These are phyloP conservation scores for Petrocephalus schoutedeni DNA, from an alignment of 2,797 vertebrate species.

Conservation along the genomic window DNA sequence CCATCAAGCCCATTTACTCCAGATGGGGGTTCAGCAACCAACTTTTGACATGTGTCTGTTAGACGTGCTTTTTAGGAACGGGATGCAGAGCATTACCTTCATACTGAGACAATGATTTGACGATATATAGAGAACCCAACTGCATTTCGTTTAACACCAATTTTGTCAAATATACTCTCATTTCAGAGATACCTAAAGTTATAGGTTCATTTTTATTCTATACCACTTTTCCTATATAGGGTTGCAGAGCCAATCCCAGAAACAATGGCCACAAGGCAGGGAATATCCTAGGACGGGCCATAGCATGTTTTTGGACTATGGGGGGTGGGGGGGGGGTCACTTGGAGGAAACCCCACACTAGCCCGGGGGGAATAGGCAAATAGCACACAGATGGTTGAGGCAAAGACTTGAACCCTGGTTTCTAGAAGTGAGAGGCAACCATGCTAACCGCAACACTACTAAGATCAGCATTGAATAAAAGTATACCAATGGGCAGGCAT, in stretches of 20 bases:
- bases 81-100: neutral
- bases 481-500: neutral
- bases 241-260: neutral
- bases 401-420: neutral
- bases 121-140: neutral
- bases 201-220: neutral
- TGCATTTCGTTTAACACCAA: neutral
- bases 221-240: neutral
- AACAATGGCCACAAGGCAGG: neutral
- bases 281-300: neutral
- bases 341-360: neutral
- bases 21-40: neutral
- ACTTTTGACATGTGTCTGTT: neutral
- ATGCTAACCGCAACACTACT: neutral
- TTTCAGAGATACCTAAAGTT: neutral
- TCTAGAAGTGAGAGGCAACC: neutral
- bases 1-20: neutral
- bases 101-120: neutral
- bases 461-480: neutral
- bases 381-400: neutral
- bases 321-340: no score
- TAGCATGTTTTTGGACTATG: neutral
- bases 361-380: neutral
- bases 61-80: neutral
- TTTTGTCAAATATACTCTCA: neutral